Evolutionary conservation across 2,113 vertebrate genomes (phyloP).

Genomic region (Myxocyprinus asiaticus): DNA sequence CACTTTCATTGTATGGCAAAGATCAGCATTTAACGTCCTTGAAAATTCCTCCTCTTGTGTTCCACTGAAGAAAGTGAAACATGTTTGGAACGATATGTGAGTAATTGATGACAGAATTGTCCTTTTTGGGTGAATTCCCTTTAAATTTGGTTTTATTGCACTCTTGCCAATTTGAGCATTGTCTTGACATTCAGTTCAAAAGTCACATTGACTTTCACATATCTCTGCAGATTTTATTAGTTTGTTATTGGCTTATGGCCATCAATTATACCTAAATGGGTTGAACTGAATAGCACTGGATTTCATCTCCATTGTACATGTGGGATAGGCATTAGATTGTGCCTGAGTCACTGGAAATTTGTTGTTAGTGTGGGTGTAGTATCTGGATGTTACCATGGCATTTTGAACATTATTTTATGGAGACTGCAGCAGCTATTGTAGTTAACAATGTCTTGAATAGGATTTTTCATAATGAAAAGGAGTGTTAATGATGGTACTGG

Average conservation of each 20-base stretch:
- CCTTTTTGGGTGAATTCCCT: too few species aligned
- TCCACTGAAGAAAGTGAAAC: too few species aligned
- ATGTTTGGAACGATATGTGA: too few species aligned
- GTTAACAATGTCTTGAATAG: background rate
- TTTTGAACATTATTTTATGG: background rate
- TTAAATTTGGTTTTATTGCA: too few species aligned
- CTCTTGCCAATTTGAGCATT: too few species aligned
- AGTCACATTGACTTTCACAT: background rate
- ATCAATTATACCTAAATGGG: background rate
- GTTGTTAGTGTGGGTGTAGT: constrained; percentile 10
- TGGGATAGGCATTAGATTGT: background rate
- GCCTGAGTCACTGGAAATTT: constrained; percentile 19
- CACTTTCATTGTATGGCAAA: too few species aligned
- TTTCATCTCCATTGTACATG: background rate
- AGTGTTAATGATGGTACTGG: background rate
- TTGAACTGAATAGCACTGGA: too few species aligned
- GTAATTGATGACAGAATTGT: too few species aligned
- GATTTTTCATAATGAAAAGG: background rate
- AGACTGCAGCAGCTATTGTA: background rate
- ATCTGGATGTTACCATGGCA: background rate
- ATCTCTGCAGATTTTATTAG: background rate
- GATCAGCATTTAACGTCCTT: too few species aligned
- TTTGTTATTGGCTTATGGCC: background rate
- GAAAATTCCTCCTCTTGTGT: too few species aligned
- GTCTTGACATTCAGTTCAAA: background rate